phyloP scores from a whole-genome alignment of 1,140 invertebrate species.

The Formica selysi region DNA sequence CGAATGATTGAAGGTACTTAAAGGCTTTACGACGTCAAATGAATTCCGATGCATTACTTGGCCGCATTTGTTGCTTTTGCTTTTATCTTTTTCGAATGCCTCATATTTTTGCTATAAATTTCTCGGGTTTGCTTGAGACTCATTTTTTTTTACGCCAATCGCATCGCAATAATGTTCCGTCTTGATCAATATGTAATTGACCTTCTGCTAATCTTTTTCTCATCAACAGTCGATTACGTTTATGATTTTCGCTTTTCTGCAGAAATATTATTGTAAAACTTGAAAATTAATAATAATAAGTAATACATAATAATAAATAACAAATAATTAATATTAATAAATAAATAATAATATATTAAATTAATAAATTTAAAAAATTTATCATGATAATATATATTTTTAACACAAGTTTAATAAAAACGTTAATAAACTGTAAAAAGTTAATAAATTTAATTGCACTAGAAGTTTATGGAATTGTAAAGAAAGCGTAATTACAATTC shows the following conservation, averaged over 20 bases:
- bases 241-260: not conserved
- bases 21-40: not conserved
- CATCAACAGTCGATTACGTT: not conserved
- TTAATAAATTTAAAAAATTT: not conserved
- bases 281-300: no score
- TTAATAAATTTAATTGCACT: not conserved
- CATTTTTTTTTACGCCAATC: not conserved
- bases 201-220: not conserved
- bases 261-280: not conserved
- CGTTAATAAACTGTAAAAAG: not conserved
- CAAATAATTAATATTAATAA: no score
- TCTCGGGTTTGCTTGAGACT: not conserved
- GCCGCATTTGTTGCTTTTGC: not conserved
- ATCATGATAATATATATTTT: not conserved
- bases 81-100: not conserved
- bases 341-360: not conserved
- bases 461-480: slow-evolving; percentile 14
- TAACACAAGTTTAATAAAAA: not conserved
- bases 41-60: not conserved
- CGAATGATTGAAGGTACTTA: not conserved
- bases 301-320: no score
- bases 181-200: slow-evolving; percentile 25
- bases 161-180: slow-evolving; percentile 2
- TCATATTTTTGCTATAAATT: slow-evolving; percentile 31
- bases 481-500: not conserved